phyloP scores from a whole-genome alignment of 1,140 invertebrate species.

The Calycopis cecrops region DNA sequence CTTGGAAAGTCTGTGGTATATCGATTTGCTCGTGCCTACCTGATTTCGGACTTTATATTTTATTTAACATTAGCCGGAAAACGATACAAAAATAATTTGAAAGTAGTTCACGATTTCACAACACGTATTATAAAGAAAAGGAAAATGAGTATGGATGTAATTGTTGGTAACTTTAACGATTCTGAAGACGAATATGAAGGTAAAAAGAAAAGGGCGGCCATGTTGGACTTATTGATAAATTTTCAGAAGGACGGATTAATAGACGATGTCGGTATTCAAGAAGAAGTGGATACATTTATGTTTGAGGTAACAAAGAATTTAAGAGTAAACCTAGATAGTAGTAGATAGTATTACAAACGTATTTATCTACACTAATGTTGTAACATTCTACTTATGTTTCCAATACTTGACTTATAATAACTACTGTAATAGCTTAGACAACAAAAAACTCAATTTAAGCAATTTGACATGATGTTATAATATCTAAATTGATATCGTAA shows the following conservation, averaged over 20 bases:
- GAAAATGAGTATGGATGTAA: conserved; percentile 4
- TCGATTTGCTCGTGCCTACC: conserved; percentile 47
- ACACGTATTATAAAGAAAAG: conserved; percentile 23
- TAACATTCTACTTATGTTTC: too few species aligned
- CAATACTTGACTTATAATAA: too few species aligned
- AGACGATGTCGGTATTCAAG: conserved; percentile 75
- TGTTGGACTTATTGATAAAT: conserved; percentile 86
- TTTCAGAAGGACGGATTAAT: conserved; percentile 71
- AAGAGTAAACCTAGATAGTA: too few species aligned
- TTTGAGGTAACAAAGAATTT: conserved; percentile 79
- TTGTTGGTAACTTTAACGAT: neutral
- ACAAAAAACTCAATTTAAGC: too few species aligned
- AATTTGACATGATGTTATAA: too few species aligned
- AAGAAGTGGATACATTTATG: conserved; percentile 85
- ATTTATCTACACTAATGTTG: too few species aligned
- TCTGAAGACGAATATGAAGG: neutral
- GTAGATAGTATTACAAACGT: too few species aligned
- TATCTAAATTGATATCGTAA: too few species aligned
- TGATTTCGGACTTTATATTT: conserved; percentile 39
- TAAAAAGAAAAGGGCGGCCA: conserved; percentile 67
- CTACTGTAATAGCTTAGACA: too few species aligned
- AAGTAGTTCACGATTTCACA: conserved; percentile 27
- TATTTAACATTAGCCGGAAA: conserved; percentile 27
- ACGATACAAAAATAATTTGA: conserved; percentile 34
- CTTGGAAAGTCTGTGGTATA: conserved; percentile 45